Evolutionary conservation across 2,888 invertebrate species (phyloP).

Genomic region (Pasiphila rectangulata): DNA sequence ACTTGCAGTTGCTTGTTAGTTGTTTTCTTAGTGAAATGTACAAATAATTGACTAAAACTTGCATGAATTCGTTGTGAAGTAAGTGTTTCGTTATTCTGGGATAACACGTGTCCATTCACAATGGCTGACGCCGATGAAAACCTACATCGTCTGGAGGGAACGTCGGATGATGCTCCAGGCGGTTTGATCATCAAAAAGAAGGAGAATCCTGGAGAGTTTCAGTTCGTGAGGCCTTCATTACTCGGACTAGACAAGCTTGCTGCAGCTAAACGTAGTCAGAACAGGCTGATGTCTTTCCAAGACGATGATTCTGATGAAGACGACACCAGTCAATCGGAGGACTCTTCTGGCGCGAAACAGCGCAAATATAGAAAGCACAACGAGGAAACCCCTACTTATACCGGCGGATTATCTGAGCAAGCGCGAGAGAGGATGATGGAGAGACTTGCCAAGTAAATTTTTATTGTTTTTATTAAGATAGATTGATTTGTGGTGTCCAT

Average conservation of each 20-base stretch:
- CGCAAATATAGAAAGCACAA: constrained; percentile 89
- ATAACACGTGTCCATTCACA: constrained; percentile 8
- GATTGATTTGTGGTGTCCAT: too few species aligned
- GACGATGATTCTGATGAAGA: constrained; percentile 59
- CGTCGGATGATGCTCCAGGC: constrained; percentile 83
- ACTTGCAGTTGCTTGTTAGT: constrained; percentile 8
- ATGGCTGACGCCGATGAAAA: constrained; percentile 79
- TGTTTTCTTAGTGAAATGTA: constrained; percentile 9
- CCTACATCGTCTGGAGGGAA: constrained; percentile 87
- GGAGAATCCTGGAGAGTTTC: constrained; percentile 82
- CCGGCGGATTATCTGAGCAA: constrained; percentile 93
- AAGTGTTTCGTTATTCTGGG: constrained; percentile 8
- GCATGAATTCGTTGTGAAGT: not conserved
- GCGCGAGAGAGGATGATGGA: constrained; percentile 87
- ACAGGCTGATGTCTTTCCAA: constrained; percentile 85
- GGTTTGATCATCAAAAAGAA: constrained; percentile 86
- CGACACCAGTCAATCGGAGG: constrained; percentile 40
- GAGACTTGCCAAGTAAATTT: constrained; percentile 75
- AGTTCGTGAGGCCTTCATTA: constrained; percentile 87
- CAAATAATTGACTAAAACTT: constrained; percentile 15
- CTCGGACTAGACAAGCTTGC: constrained; percentile 93
- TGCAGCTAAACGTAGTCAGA: constrained; percentile 85
- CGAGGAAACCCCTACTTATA: constrained; percentile 96
- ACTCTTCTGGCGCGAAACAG: constrained; percentile 46
- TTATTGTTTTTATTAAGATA: not conserved